phyloP scores from a whole-genome alignment of 2,888 invertebrate genomes.

The Eristalinus sepulchralis region DNA sequence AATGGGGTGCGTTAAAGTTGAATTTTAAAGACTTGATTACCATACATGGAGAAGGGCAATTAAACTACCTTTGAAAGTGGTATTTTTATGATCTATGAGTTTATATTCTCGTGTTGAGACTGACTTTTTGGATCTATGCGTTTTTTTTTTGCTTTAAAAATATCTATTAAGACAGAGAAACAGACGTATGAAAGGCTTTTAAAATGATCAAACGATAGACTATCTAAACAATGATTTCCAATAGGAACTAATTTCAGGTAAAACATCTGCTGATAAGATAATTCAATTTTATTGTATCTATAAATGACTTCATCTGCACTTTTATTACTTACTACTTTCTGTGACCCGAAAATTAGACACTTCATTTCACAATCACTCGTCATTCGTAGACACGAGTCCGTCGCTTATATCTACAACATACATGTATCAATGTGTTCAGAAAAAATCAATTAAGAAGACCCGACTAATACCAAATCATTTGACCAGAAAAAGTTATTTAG shows the following conservation, averaged over 20 bases:
- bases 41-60: neutral
- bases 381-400: neutral
- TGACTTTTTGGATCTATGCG: too few species aligned
- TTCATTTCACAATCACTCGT: neutral
- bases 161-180: neutral
- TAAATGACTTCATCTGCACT: neutral
- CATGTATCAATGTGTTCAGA: too few species aligned
- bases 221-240: too few species aligned
- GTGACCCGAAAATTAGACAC: neutral
- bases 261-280: neutral
- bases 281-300: neutral
- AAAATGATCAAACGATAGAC: too few species aligned
- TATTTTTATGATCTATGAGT: neutral
- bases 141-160: neutral
- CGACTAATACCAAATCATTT: neutral
- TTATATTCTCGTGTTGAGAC: too few species aligned
- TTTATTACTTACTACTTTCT: neutral
- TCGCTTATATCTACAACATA: too few species aligned
- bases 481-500: neutral
- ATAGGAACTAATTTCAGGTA: too few species aligned
- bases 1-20: neutral
- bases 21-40: neutral
- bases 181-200: too few species aligned
- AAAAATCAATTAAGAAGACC: neutral
- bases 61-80: neutral